Percentiles rank a stretch among this genome's conserved stretches.
Conservation (phyloP, 64 coral and sea anemone genomes). For the Montipora capricornis region DNA sequence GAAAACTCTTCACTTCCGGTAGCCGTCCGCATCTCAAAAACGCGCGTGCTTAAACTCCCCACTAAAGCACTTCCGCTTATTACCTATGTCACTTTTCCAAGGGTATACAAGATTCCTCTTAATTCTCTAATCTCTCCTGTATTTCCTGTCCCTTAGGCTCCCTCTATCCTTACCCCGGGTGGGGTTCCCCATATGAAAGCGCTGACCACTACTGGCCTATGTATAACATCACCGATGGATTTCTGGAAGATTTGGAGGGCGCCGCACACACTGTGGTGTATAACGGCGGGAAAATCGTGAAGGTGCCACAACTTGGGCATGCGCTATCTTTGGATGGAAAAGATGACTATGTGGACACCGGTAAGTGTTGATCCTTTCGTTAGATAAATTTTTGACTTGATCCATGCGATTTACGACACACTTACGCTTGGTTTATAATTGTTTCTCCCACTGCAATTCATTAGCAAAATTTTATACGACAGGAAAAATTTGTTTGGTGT, state of each 20-base stretch:
- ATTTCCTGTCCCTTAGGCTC: constrained; percentile 9
- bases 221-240: constrained; percentile 65
- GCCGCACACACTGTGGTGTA: constrained; percentile 72
- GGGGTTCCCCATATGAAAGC: constrained; percentile 86
- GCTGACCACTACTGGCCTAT: constrained; percentile 89
- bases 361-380: constrained; percentile 21
- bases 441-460: no score
- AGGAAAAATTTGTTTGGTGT: no score
- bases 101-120: neutral
- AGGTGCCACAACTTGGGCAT: constrained; percentile 74
- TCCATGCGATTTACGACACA: no score
- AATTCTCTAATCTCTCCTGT: neutral
- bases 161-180: constrained; percentile 62
- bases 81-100: neutral
- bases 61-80: neutral
- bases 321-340: constrained; percentile 73
- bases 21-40: no score
- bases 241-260: constrained; percentile 69
- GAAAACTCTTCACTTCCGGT: no score
- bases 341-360: constrained; percentile 89
- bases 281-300: constrained; percentile 68
- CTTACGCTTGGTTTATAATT: no score
- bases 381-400: no score
- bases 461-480: no score
- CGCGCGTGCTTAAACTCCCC: no score